These are phyloP conservation scores for Oryzias sinensis DNA, from an alignment of 2,797 vertebrate species.

Conservation along the genomic window DNA sequence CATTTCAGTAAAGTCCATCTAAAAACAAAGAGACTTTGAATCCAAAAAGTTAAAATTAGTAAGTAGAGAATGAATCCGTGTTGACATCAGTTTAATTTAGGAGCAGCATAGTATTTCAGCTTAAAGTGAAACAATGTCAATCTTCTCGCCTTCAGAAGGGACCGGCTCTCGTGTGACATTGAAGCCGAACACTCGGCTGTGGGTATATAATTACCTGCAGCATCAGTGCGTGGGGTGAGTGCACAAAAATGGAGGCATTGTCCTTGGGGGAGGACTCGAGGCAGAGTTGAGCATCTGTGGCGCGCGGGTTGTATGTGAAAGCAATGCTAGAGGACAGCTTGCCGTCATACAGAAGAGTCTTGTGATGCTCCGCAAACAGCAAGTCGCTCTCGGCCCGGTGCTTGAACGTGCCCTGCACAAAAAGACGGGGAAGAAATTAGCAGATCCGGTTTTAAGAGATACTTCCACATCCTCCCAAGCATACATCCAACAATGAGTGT, in stretches of 20 bases:
- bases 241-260: slow-evolving; percentile 94
- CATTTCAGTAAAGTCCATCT: too few species aligned
- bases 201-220: slow-evolving; percentile 85
- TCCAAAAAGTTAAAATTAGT: neutral
- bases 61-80: slow-evolving; percentile 27
- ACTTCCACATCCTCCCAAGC: too few species aligned
- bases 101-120: slow-evolving; percentile 4
- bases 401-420: slow-evolving; percentile 90
- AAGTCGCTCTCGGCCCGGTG: slow-evolving; percentile 98
- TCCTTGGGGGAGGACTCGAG: slow-evolving; percentile 98
- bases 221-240: slow-evolving; percentile 98
- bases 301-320: slow-evolving; percentile 94
- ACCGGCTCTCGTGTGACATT: neutral
- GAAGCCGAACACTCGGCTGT: neutral
- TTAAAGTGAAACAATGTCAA: slow-evolving; percentile 13
- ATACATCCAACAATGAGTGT: too few species aligned
- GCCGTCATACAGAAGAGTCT: slow-evolving; percentile 92
- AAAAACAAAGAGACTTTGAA: too few species aligned
- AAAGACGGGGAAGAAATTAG: neutral
- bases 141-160: neutral
- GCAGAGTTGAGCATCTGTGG: slow-evolving; percentile 97
- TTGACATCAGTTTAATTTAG: slow-evolving; percentile 17
- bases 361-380: slow-evolving; percentile 95
- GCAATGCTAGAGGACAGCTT: slow-evolving; percentile 91
- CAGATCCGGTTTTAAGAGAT: neutral